A percentile compares a stretch with the other conserved stretches of the same genome.
Conservation (phyloP, 2,888 invertebrate species). For the Spilosoma lubricipeda region DNA sequence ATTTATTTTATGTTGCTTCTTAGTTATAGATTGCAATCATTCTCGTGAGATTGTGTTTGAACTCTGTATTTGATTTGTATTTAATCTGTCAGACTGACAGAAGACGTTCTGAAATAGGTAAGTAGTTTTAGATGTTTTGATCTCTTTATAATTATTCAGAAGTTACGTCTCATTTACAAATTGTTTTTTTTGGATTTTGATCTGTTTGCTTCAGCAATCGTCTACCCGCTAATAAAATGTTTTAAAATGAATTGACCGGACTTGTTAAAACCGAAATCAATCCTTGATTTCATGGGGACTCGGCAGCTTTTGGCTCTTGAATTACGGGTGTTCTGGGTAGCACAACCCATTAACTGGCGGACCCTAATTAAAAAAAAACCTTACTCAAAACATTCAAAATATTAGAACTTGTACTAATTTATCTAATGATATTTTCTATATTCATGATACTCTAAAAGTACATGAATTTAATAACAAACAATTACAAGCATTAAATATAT, state of each 20-base stretch:
- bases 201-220: not conserved
- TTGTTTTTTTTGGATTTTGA: too few relatives aligned
- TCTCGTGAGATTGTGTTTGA: constrained; percentile 10
- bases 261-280: too few relatives aligned
- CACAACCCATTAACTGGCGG: not conserved
- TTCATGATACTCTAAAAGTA: not conserved
- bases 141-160: not conserved
- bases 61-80: not conserved
- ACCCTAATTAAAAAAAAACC: too few relatives aligned
- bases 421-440: not conserved
- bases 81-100: not conserved
- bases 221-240: not conserved
- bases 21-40: constrained; percentile 8
- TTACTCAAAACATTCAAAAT: too few relatives aligned
- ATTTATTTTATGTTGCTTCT: constrained; percentile 20
- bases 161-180: too few relatives aligned
- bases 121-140: not conserved
- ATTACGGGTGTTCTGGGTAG: not conserved
- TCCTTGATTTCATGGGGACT: too few relatives aligned
- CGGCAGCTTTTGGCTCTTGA: not conserved
- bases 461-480: not conserved
- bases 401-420: too few relatives aligned
- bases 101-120: not conserved
- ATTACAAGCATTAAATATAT: not conserved
- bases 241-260: not conserved